Conservation (phyloP, 1,140 invertebrate genomes). For the Drosophila serrata region DNA sequence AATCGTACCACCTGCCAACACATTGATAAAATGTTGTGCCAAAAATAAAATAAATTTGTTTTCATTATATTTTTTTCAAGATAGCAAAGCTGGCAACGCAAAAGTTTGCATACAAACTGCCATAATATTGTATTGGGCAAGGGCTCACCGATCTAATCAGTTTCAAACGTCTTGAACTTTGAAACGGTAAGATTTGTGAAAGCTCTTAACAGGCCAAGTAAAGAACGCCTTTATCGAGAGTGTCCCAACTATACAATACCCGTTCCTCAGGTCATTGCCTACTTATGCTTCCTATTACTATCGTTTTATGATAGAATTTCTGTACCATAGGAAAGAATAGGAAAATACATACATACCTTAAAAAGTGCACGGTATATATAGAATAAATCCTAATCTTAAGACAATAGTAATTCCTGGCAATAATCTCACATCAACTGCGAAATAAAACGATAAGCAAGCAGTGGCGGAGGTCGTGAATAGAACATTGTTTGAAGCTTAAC, state of each 20-base stretch:
- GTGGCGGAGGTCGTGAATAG: no score
- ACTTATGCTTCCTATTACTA: neutral
- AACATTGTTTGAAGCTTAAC: no score
- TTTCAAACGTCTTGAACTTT: slow-evolving; percentile 29
- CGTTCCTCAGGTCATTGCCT: neutral
- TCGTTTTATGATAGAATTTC: no score
- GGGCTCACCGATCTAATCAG: slow-evolving; percentile 13
- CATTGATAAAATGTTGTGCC: neutral
- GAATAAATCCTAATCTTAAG: slow-evolving; percentile 33
- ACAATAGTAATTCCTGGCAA: slow-evolving; percentile 44
- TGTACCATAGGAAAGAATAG: neutral
- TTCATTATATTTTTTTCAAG: neutral
- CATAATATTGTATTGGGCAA: neutral
- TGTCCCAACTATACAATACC: neutral
- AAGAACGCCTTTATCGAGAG: neutral
- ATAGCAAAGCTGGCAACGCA: neutral
- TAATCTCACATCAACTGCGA: slow-evolving; percentile 30
- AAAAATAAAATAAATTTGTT: neutral
- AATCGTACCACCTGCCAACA: slow-evolving; percentile 4
- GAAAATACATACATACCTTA: neutral
- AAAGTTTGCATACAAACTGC: neutral
- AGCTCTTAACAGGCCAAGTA: neutral
- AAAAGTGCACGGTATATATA: neutral
- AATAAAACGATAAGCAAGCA: slow-evolving; percentile 25
- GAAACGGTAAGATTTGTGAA: slow-evolving; percentile 17